Percentiles rank a stretch among this genome's conserved stretches.
phyloP scores from a whole-genome alignment of 2,797 vertebrate genomes.

The Sebastiscus tertius region DNA sequence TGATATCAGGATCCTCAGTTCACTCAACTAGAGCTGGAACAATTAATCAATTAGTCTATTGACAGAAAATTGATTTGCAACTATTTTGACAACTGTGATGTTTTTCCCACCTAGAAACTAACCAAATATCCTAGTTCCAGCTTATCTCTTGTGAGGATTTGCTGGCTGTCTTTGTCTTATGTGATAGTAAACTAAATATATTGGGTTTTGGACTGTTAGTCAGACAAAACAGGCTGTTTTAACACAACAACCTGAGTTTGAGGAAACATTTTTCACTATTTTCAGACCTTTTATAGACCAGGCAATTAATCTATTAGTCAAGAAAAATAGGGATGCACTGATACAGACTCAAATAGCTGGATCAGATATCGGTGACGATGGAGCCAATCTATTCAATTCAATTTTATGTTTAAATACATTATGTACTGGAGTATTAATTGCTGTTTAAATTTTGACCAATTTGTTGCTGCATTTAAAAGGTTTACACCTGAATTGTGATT shows the following conservation, averaged over 20 bases:
- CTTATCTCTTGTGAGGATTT: background rate
- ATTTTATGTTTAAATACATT: no score
- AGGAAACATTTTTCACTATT: background rate
- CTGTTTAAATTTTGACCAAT: no score
- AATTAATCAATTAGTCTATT: background rate
- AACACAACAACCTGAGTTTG: background rate
- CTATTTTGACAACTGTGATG: background rate
- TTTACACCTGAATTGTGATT: no score
- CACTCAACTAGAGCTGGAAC: background rate
- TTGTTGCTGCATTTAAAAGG: no score
- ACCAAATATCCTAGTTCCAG: background rate
- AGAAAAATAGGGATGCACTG: background rate
- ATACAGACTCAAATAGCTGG: no score
- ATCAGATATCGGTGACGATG: no score
- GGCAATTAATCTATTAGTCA: background rate
- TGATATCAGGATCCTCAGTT: background rate
- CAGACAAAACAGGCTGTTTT: background rate
- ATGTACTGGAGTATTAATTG: no score
- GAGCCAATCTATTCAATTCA: no score
- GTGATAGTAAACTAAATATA: background rate
- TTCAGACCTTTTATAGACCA: background rate
- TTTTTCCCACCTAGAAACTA: background rate
- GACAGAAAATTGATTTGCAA: background rate
- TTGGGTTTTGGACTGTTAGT: background rate
- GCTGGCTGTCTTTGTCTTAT: background rate